These are phyloP conservation scores for Dipodomys ordii DNA, from an alignment of 2,113 vertebrate species.

Conservation along the genomic window DNA sequence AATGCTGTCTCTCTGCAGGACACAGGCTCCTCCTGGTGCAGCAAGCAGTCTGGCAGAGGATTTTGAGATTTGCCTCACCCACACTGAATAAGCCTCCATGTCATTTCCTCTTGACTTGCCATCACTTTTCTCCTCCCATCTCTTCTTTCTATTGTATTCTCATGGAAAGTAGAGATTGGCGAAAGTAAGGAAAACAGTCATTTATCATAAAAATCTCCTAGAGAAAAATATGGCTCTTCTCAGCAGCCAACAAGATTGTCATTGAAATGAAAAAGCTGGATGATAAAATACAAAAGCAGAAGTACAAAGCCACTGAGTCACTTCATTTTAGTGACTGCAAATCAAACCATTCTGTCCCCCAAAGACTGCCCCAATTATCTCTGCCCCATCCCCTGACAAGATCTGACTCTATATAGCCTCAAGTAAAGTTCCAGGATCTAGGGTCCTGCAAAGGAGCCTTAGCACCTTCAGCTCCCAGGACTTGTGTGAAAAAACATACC, in stretches of 20 bases:
- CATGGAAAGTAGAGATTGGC: background rate
- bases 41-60: background rate
- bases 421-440: background rate
- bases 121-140: background rate
- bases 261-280: background rate
- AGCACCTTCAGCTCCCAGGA: background rate
- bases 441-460: background rate
- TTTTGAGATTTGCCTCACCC: background rate
- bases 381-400: accelerated
- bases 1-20: background rate
- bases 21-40: background rate
- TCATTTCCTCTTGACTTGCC: background rate
- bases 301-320: background rate
- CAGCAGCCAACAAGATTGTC: background rate
- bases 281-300: background rate
- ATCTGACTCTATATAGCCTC: background rate
- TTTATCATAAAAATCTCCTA: background rate
- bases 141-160: background rate
- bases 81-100: background rate
- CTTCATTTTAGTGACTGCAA: background rate
- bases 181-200: background rate
- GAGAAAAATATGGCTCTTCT: background rate
- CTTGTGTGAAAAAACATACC: slow-evolving; percentile 55
- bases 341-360: background rate
- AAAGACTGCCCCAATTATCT: background rate